Evolutionary conservation across 1,140 invertebrate species (phyloP), one percentile per base, ranked within the genome.

Genomic region (Leptopilina boulardi): DNA sequence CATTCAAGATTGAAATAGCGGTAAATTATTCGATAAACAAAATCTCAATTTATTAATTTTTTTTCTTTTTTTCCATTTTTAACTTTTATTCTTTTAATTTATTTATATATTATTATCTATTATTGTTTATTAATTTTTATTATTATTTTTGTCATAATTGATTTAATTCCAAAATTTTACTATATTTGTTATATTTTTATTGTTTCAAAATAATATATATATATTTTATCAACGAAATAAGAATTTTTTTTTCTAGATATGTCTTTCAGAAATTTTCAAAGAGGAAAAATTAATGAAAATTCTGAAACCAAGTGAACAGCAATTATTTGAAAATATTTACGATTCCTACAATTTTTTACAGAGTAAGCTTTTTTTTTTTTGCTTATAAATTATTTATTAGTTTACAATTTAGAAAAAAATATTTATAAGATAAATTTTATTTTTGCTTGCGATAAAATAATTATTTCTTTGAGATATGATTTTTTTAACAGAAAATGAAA

Each of bases 1-100:
- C 15, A 71, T 11, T 30, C 1, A 82, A 82, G 78, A 70, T 79
- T 30, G 71, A 79, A 77, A 47, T 76, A 34, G 74, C 77, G 77
- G 80, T 82, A 82, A 76, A 38, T 19, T 42, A 66, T 73, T 2
- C 3, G 0, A 26, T 4, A 13, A 15, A 66, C 10, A 66, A 5
- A 26, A 66, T 66, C 23, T 66, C 5, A 66, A 15, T 11, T 15
- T 6, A 0, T 4, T 15, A 26, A 26, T 1, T 47, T 13, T 4
- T 1, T 15, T 11, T 42, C 13, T 42, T 1, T 9, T 42, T 3
- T 9, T n/a, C n/a, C n/a, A 13, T 42, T 42, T 1, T 42, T 13
- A 42, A 8, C 10, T 42, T 11, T 42, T 11, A 42, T 4, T 13
- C 9, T 1, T 42, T 9, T 42, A 11, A 3, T 42, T 42, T 42